phyloP scores from a whole-genome alignment of 2,888 invertebrate species.

The Sarcophaga caerulescens region DNA sequence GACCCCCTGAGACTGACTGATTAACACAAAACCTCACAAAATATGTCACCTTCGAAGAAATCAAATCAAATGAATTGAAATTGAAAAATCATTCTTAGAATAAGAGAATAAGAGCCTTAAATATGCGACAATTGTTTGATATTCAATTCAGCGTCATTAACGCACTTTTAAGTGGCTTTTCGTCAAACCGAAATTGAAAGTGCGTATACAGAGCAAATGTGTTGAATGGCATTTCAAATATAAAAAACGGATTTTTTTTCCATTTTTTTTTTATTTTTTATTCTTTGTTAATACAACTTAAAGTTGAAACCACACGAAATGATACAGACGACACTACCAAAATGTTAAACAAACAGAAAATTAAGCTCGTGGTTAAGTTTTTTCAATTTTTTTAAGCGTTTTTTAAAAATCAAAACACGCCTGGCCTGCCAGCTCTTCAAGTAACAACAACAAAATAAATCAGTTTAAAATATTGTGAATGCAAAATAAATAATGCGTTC shows the following conservation, averaged over 20 bases:
- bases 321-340: not conserved
- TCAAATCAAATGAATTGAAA: conserved; percentile 16
- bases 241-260: not conserved
- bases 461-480: conserved; percentile 55
- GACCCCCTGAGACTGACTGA: not conserved
- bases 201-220: conserved; percentile 29
- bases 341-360: conserved; percentile 9
- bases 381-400: not conserved
- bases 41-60: conserved; percentile 28
- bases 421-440: conserved; percentile 14
- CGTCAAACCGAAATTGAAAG: conserved; percentile 47
- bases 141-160: conserved; percentile 38
- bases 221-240: not conserved
- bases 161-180: conserved; percentile 35
- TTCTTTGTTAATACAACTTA: not conserved
- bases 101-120: conserved; percentile 20
- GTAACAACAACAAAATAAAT: conserved; percentile 9
- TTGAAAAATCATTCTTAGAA: conserved; percentile 29
- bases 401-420: conserved; percentile 59
- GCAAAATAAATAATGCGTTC: conserved; percentile 63
- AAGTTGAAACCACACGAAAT: not conserved
- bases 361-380: conserved; percentile 42
- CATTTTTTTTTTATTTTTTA: too few relatives aligned
- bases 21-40: not conserved
- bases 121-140: conserved; percentile 46